phyloP scores from a whole-genome alignment of 1,140 invertebrate genomes.

The Brachionus paranguensis region DNA sequence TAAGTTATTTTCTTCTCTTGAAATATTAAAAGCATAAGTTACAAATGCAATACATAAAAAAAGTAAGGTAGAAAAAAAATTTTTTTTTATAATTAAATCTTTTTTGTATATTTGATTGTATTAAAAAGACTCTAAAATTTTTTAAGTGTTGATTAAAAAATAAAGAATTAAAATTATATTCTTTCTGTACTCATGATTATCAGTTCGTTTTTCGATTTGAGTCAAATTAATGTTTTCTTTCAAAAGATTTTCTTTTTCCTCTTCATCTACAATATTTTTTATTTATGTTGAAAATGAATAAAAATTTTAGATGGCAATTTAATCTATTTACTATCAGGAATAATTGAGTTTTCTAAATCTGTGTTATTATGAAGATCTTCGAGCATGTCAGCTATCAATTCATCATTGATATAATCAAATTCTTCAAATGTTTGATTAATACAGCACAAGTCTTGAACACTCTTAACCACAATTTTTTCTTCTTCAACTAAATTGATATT shows the following conservation, averaged over 20 bases:
- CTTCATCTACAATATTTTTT: background rate
- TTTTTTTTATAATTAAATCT: too few species aligned
- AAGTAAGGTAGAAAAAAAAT: too few species aligned
- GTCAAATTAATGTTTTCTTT: background rate
- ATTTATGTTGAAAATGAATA: background rate
- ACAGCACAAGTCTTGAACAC: background rate
- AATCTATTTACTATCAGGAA: background rate
- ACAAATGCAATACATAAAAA: too few species aligned
- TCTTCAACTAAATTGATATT: background rate
- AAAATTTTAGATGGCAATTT: background rate
- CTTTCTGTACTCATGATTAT: background rate
- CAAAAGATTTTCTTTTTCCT: background rate
- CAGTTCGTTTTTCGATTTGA: background rate
- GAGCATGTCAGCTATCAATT: conserved; percentile 4
- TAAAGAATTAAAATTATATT: too few species aligned
- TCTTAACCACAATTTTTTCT: conserved; percentile 1
- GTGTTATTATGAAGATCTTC: conserved; percentile 22
- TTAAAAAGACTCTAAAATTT: too few species aligned
- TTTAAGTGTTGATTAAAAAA: too few species aligned
- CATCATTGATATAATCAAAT: background rate
- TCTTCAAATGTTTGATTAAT: conserved; percentile 25
- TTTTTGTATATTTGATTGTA: too few species aligned
- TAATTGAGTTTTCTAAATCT: background rate
- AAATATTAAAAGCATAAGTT: too few species aligned
- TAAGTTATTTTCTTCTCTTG: too few species aligned